These are phyloP conservation scores for Drosophila quadrilineata DNA, from an alignment of 1,140 invertebrate species.

Conservation along the genomic window DNA sequence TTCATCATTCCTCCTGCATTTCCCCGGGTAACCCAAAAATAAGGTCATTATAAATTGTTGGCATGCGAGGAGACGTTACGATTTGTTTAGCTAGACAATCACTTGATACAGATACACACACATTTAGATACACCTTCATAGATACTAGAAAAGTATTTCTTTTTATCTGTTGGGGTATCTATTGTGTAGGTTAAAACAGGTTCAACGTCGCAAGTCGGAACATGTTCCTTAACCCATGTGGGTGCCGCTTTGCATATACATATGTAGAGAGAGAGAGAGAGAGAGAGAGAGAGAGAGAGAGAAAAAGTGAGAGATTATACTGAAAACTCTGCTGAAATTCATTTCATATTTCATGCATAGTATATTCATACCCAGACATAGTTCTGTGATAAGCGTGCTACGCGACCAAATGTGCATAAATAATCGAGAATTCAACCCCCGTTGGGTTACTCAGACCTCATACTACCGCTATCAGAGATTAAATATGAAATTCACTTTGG, in stretches of 20 bases:
- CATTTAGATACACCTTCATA: no score
- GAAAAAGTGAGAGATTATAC: no score
- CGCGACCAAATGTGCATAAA: background rate
- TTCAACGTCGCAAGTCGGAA: slow-evolving; percentile 10
- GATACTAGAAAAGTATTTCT: slow-evolving; percentile 3
- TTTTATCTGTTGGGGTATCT: background rate
- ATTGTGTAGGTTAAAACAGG: slow-evolving; percentile 17
- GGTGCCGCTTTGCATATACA: slow-evolving; percentile 2
- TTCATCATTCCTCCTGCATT: slow-evolving; percentile 7
- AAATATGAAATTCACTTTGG: background rate
- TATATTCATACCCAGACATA: background rate
- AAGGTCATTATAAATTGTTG: slow-evolving; percentile 35
- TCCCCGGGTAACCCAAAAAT: background rate
- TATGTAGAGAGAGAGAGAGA: no score
- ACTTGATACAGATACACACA: background rate
- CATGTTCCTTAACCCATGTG: slow-evolving; percentile 9
- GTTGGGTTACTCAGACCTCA: background rate
- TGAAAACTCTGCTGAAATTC: slow-evolving; percentile 31
- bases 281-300: no score
- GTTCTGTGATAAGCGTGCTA: slow-evolving; percentile 14
- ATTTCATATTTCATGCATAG: no score
- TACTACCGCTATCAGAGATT: background rate
- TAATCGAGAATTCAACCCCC: background rate
- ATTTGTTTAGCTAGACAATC: slow-evolving; percentile 18
- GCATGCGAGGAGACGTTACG: slow-evolving; percentile 11